Evolutionary conservation across 1,140 invertebrate species (phyloP), one percentile per base, ranked within the genome.

Genomic region (Bombus confusus): DNA sequence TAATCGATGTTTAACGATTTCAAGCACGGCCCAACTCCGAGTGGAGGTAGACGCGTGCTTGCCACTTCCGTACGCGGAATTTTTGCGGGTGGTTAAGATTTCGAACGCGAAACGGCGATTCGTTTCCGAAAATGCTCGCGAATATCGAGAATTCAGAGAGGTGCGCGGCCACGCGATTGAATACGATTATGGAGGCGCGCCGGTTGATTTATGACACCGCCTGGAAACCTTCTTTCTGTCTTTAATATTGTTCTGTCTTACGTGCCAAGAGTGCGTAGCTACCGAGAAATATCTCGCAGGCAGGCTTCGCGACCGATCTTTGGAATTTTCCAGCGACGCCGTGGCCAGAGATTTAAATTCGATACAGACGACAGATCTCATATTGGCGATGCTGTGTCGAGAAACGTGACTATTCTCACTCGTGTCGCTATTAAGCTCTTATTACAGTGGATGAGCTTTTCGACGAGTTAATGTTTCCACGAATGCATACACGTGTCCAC

Each of bases 1-100:
- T 91, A 92, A 92, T 92, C 88, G 90, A 88, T 91, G 88, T 92
- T 92, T 92, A 92, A 92, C 86, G 88, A 90, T 89, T 87, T 57
- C 80, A 77, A 62, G 2, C 25, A 84, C 89, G 68, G 64, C 34
- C 72, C 66, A 83, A 73, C 84, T 83, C 39, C 12, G 34, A 34
- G 57, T 34, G 22, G 47, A 87, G 82, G 59, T 87, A 82, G 79
- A 75, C 47, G 31, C 43, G 64, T 22, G 22, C 64, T 77, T 74
- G 39, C 39, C 1, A 76, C 41, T 31, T 47, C 28, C 28, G 28
- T 43, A 22, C 39, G 31, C 31, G 59, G 18, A 57, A 83, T 82
- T 90, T 43, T 87, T 83, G 79, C 41, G 41, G 31, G 34, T 81
- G 37, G 78, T 90, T 84, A 77, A 85, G 88, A 90, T 90, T 90